These are phyloP conservation scores for Pyrgilauda ruficollis DNA, from an alignment of 2,113 vertebrate species.

Conservation along the genomic window DNA sequence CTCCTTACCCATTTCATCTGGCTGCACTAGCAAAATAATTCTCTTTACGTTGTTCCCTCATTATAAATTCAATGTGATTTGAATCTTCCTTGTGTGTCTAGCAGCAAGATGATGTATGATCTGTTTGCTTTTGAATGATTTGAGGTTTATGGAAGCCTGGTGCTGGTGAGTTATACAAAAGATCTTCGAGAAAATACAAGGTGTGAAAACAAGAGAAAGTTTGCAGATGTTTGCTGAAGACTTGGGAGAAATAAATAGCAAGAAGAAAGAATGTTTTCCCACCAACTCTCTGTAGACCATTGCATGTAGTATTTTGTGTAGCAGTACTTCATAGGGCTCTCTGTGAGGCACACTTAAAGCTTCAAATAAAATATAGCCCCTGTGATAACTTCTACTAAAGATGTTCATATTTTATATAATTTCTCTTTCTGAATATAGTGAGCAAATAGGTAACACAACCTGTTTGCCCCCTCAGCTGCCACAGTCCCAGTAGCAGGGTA, in stretches of 20 bases:
- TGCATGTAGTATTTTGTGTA: background rate
- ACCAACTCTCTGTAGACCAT: background rate
- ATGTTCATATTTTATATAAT: background rate
- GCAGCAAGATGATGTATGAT: background rate
- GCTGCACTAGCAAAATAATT: background rate
- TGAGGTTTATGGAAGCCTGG: background rate
- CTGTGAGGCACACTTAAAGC: background rate
- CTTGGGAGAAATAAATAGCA: background rate
- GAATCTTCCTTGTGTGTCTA: background rate
- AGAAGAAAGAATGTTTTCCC: background rate
- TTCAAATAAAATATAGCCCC: background rate
- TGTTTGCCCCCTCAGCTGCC: background rate
- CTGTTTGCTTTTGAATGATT: background rate
- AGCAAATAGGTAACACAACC: too few species aligned
- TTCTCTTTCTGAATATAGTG: background rate
- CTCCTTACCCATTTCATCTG: background rate
- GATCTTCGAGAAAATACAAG: background rate
- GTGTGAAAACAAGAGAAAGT: background rate
- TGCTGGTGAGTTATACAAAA: background rate
- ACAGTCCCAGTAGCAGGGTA: accelerated
- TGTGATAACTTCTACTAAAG: background rate
- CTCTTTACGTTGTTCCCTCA: background rate
- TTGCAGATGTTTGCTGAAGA: background rate
- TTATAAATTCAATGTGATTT: background rate
- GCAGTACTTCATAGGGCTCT: background rate